Conservation (phyloP, 2,797 vertebrate genomes). For the Okamejei kenojei region DNA sequence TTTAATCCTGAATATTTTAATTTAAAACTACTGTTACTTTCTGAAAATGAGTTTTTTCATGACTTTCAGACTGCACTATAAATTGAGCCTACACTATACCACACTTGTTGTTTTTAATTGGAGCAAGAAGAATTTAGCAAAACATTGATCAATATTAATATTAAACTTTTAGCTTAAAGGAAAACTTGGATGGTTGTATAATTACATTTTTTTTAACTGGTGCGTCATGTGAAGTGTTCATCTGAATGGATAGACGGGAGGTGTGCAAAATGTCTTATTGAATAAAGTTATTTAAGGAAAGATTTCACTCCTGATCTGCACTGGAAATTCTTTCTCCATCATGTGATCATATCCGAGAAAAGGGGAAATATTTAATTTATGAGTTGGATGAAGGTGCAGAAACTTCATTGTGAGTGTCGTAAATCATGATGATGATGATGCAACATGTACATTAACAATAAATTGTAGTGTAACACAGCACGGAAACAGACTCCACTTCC, state of each 20-base stretch:
- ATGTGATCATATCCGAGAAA: background rate
- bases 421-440: background rate
- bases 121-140: background rate
- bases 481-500: too few species aligned
- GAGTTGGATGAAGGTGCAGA: background rate
- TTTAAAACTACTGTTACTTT: background rate
- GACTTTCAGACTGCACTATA: too few species aligned
- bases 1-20: background rate
- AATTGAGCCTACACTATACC: background rate
- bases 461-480: too few species aligned
- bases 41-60: background rate
- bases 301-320: background rate
- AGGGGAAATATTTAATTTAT: background rate
- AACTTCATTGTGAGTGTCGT: background rate
- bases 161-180: background rate
- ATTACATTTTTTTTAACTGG: background rate
- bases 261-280: background rate
- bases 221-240: background rate
- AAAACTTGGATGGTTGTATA: background rate
- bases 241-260: background rate
- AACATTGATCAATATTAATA: background rate
- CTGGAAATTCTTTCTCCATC: background rate
- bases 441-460: background rate
- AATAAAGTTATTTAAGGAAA: background rate
- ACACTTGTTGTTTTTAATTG: background rate